Base-by-base conservation (phyloP, 2,888 invertebrate species). In the Epistrophe eligans region DNA sequence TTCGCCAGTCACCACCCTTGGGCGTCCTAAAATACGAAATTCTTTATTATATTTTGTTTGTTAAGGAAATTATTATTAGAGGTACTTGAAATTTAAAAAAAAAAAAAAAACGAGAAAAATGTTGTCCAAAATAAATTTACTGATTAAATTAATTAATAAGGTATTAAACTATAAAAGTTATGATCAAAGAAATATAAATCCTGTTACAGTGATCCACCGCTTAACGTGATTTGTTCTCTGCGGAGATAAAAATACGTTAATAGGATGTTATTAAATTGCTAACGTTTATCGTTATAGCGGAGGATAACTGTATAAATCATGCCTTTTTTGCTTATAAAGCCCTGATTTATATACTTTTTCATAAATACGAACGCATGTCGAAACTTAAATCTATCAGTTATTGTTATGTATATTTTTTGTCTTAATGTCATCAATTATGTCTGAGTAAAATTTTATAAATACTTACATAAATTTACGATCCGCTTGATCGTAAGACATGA, bases 381-480 rank as follows among this genome's bases (percentile, higher is more conserved):
- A 24, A 50, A 70, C 55, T 70, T 77, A 77, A 72, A 45, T 38
- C 28, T 74, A 64, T n/a, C 11, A 38, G 19, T 52, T 72, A 48
- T 71, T 45, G 43, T 60, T 7, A 48, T n/a, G n/a, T n/a, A n/a
- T 35, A n/a, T 35, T 67, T 35, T 35, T 45, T 77, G 43, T 77
- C 55, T 73, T 67, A 55, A 77, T 77, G 76, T 64, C 24, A 81
- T 77, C 85, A 81, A 81, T 72, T 80, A 77, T 73, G 57, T 70
- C 77, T 81, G 73, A 82, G 81, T 77, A 77, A 85, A 81, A 77
- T 77, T 55, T 60, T 62, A 74, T 70, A 55, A 77, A 85, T 85
- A 85, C 85, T 85, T 85, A 85, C 85, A 85, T 85, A 45, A 24
- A 71, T 85, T 81, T 79, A 85, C 85, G 85, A 85, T 85, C 85